Evolutionary conservation across 2,797 vertebrate species (phyloP), one percentile per base, ranked within the genome.

Genomic region (Chiroxiphia lanceolata): DNA sequence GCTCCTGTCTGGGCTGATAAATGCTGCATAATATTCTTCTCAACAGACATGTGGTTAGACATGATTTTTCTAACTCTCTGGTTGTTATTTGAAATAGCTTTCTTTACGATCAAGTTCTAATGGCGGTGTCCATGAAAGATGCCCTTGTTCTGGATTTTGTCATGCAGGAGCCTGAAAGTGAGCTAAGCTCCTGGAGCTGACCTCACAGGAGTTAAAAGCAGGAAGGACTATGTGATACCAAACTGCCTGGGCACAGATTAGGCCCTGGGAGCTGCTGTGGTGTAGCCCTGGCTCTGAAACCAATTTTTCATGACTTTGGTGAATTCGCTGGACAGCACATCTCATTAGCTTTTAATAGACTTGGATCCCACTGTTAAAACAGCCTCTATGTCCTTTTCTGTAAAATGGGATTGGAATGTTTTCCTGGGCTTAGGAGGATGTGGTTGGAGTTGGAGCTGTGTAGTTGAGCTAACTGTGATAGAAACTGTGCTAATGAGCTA

Each of bases 21-120:
- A 93, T 60, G 51, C 83, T 36, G 81, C 63, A 29, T 26, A 74
- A 89, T 59, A 47, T 38, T 94, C 76, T 76, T 72, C 87, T 92
- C 45, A 89, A 76, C 51, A 79, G 61, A 59, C 64, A 10, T 54
- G 78, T 85, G 85, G 82, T 91, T 75, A 89, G 81, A 34, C 44
- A 26, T 19, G 60, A 33, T 67, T 90, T 87, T 60, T 54, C 67
- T 56, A 60, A 21, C 67, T 94, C 68, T 25, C 50, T 65, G 78
- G 71, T 26, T 91, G 64, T 91, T 93, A 83, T 95, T 87, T 91
- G 74, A 86, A 90, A 50, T 79, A 80, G 81, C 65, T 95, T 87
- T 74, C 74, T 74, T 61, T n/a, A 19, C 44, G 75, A 6, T 23
- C 47, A 26, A 3, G 26, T 59, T 54, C 86, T 69, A n/a, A 59